Conservation (phyloP, 2,888 invertebrate genomes). For the Glyphotaelius pellucidus region DNA sequence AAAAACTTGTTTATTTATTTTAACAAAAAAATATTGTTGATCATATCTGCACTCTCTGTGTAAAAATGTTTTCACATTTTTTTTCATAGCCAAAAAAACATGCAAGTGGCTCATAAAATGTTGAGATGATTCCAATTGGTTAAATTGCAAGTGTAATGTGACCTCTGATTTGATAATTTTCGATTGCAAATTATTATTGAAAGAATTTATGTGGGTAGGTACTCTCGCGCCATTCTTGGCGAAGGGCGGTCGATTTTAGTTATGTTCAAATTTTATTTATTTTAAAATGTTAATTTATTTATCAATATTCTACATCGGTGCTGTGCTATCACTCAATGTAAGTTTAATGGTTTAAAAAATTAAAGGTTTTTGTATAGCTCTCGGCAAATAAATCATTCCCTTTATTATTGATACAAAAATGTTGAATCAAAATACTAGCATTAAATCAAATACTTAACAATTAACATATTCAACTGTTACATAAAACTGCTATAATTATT, state of each 20-base stretch:
- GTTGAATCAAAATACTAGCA: not conserved
- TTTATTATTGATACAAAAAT: not conserved
- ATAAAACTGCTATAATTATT: too few species aligned
- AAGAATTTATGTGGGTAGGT: not conserved
- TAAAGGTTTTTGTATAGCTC: not conserved
- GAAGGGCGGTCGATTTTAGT: slow-evolving; percentile 4
- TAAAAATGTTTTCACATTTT: not conserved
- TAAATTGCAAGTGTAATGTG: not conserved
- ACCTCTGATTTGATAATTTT: not conserved
- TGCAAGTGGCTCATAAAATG: not conserved
- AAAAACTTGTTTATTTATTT: not conserved
- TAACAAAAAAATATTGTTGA: not conserved
- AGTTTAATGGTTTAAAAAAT: not conserved
- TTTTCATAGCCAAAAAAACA: not conserved
- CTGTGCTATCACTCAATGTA: slow-evolving; percentile 44
- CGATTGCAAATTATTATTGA: not conserved
- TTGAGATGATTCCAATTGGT: not conserved
- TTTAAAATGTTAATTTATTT: slow-evolving; percentile 43
- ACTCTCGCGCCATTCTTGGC: not conserved
- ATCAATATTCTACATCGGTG: slow-evolving; percentile 39
- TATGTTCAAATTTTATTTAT: not conserved
- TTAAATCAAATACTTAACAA: too few species aligned
- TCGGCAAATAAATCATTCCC: not conserved
- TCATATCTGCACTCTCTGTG: not conserved
- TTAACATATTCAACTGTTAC: too few species aligned